Evolutionary conservation across 2,113 vertebrate species (phyloP), one percentile per base, ranked within the genome.

Genomic region (Eudyptes chrysolophus): DNA sequence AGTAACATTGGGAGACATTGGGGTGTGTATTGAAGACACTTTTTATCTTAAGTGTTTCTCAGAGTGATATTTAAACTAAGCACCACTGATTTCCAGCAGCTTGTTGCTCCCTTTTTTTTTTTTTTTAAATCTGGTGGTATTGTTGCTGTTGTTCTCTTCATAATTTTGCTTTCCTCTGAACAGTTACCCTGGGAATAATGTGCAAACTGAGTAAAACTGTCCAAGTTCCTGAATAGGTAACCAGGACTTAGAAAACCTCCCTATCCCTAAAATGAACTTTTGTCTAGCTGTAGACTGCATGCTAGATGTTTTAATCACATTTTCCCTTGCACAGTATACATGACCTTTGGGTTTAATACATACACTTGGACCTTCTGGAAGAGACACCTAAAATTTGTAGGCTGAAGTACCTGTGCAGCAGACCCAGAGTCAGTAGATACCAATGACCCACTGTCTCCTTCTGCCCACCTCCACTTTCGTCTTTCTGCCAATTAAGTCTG

Each of bases 361-460:
- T 6, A 54, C n/a, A 13, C 2, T 55, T 42, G 24, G 30, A 49
- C 48, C 13, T 87, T 71, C 5, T 7, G 65, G 25, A 78, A 70
- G 8, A 70, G 27, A 36, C 6, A 61, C 1, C 9, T 78, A 9
- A 32, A 93, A 84, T 16, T 30, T 77, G 19, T 25, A 57, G 22
- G 24, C 26, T 66, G 84, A 84, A 55, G 16, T 60, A 60, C 24
- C 9, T 12, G 7, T 22, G 22, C 20, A 84, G 49, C 49, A 83
- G 36, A 76, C 21, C 1, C 8, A 36, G 22, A 38, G 52, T 51
- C 40, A 49, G 52, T 27, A 77, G 49, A 16, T 36, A 49, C 9
- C 0, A 0, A n/a, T 13, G 16, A 40, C 6, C 9, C 10, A 21
- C 8, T 65, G 20, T 16, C 10, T 86, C 19, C 32, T 87, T 52